Base-by-base conservation (phyloP, 2,888 invertebrate species). In the Hirtodrosophila duncani region DNA sequence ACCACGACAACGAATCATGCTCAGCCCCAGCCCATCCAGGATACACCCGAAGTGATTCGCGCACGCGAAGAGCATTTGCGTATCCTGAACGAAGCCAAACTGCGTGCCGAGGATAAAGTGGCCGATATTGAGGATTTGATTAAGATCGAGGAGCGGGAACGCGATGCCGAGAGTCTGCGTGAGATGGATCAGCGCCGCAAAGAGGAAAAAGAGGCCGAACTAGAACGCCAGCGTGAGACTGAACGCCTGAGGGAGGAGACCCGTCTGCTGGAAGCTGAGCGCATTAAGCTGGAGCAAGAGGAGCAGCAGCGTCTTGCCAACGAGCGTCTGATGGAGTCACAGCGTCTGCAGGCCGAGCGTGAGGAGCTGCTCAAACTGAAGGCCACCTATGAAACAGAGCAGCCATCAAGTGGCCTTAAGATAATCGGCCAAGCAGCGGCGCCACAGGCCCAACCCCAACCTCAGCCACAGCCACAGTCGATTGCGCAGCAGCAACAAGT, bases 151-250 rank as follows among this genome's bases (percentile, higher is more conserved):
- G 68, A 71, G 34, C 65, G 58, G 1, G 68, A 71, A 7, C 53
- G 36, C 1, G 61, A 64, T 1, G 41, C 14, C 1, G 58, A 67
- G 52, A 63, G 46, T 0, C 41, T 53, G 17, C 67, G 64, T 20
- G 79, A 82, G 13, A 36, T 65, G 5, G 67, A 83, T 13, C 62
- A 56, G 36, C 59, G 75, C 5, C 68, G 55, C 6, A 52, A 71
- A 39, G 80, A 83, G 17, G 48, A 70, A 13, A 56, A 64, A 10
- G 48, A 70, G 6, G 58, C 67, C 2, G 80, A 77, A 18, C 18
- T 63, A 8, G 81, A 74, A 33, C 75, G 66, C 7, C 53, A 67
- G 33, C 66, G 64, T 0, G 83, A 82, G 16, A 65, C 66, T 11
- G 64, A 72, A 8, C 72, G 75, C 0, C 23, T 64, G 29, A 46